A percentile compares a stretch with the other conserved stretches of the same genome.
Evolutionary conservation across 2,113 vertebrate species (phyloP).

Genomic region (Albula goreensis): DNA sequence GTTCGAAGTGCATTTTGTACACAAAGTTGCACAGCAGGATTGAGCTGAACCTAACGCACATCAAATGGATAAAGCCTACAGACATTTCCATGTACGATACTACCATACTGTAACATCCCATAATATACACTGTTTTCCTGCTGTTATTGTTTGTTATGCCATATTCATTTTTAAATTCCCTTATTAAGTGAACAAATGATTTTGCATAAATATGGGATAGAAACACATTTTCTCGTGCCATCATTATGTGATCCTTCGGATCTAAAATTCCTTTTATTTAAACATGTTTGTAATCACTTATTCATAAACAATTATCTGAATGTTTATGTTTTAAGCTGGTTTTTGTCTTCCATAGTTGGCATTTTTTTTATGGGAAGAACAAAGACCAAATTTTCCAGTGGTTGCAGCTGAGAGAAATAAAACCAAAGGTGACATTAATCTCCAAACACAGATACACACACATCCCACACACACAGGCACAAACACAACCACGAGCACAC

Average conservation of each 20-base stretch:
- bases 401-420: neutral
- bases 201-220: neutral
- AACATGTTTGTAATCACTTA: too few species aligned
- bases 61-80: too few species aligned
- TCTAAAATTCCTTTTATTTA: neutral
- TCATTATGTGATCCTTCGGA: too few species aligned
- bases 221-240: neutral
- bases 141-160: neutral
- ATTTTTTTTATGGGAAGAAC: too few species aligned
- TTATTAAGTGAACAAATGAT: neutral
- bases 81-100: too few species aligned
- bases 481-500: neutral
- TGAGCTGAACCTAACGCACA: too few species aligned
- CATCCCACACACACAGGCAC: neutral
- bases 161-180: neutral
- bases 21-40: neutral
- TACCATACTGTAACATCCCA: too few species aligned
- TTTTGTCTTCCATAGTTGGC: too few species aligned
- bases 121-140: neutral
- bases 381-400: neutral
- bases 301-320: too few species aligned
- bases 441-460: neutral
- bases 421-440: neutral
- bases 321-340: too few species aligned
- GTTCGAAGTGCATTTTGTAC: neutral